phyloP scores from a whole-genome alignment of 2,113 vertebrate species.

The Aptenodytes patagonicus region DNA sequence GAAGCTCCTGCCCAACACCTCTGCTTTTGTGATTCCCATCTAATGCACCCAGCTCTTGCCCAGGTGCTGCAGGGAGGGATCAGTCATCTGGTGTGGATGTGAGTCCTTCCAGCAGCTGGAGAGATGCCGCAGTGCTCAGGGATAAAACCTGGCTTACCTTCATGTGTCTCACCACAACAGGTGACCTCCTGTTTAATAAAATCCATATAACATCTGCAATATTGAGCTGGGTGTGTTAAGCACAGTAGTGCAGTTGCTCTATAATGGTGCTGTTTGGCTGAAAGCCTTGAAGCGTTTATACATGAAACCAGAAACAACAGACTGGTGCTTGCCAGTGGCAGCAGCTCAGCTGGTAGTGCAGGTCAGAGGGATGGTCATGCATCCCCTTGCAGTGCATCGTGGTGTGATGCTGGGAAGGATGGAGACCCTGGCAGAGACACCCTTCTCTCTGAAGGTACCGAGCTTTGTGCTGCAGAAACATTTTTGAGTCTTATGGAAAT shows the following conservation, averaged over 20 bases:
- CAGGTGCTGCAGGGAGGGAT: not conserved
- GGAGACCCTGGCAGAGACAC: not conserved
- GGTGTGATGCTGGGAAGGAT: not conserved
- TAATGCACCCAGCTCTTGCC: not conserved
- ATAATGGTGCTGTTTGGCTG: not conserved
- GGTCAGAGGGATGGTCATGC: not conserved
- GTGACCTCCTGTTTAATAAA: not conserved
- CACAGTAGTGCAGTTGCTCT: not conserved
- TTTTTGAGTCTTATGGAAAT: not conserved
- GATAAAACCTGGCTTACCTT: not conserved
- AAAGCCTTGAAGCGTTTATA: not conserved
- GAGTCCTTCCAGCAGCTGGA: not conserved
- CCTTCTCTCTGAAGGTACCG: not conserved
- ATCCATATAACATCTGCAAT: not conserved
- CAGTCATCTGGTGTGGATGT: not conserved
- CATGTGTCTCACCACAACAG: too few relatives aligned
- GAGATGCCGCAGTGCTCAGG: not conserved
- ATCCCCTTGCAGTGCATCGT: fast-evolving
- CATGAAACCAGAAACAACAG: not conserved
- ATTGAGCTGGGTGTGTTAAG: not conserved
- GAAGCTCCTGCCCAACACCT: not conserved
- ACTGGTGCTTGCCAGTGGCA: not conserved
- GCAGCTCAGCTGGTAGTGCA: not conserved
- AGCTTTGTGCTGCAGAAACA: not conserved
- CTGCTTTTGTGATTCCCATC: not conserved